Evolutionary conservation across 1,140 invertebrate genomes (phyloP).

Genomic region (Agrypnia vestita): DNA sequence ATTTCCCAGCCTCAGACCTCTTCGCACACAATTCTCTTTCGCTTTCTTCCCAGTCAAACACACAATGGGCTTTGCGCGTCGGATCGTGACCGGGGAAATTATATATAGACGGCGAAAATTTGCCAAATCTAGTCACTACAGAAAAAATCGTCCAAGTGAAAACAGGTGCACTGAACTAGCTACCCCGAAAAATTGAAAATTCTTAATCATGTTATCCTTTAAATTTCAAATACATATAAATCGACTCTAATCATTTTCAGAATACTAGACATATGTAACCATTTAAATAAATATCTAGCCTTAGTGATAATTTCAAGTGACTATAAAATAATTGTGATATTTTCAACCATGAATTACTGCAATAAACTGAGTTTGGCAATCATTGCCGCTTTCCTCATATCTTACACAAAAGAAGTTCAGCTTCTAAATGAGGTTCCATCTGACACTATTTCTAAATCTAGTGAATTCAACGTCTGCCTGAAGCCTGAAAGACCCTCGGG

Average conservation of each 20-base stretch:
- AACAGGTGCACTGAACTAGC: neutral
- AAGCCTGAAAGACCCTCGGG: constrained; percentile 66
- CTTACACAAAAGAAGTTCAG: constrained; percentile 54
- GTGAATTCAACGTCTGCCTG: constrained; percentile 71
- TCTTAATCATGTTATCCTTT: neutral
- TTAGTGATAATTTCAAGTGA: neutral
- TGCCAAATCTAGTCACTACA: constrained; percentile 51
- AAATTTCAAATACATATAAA: neutral
- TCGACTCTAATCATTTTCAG: neutral
- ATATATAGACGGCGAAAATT: constrained; percentile 60
- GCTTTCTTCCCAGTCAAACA: constrained; percentile 40
- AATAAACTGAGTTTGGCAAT: constrained; percentile 48
- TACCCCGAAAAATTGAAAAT: neutral
- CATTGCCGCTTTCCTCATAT: constrained; percentile 44
- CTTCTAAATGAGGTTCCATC: constrained; percentile 47
- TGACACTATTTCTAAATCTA: constrained; percentile 39
- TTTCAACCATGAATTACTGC: neutral
- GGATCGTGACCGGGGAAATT: constrained; percentile 55
- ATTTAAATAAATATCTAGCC: neutral
- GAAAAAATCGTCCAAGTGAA: constrained; percentile 38
- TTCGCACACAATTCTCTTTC: neutral
- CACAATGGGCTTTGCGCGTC: constrained; percentile 55
- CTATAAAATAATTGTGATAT: neutral
- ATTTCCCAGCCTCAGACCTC: constrained; percentile 17
- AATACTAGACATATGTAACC: neutral